Base-by-base conservation (phyloP, 30 jellyfish, hydroid and myxozoan species). In the Mastigias papua region DNA sequence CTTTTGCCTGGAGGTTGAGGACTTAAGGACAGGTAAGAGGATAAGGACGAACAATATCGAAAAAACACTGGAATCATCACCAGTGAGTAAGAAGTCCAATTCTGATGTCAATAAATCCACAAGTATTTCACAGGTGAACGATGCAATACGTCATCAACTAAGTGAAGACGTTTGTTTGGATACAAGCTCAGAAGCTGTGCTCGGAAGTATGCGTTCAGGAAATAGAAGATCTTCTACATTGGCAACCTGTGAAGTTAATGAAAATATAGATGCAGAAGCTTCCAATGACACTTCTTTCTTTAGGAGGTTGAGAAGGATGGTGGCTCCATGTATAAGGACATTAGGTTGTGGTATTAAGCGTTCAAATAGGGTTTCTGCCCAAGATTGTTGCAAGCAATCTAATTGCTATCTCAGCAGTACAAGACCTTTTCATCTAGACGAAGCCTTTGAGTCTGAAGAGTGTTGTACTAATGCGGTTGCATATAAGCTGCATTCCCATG, bases 1-100 rank as follows among this genome's bases (percentile, higher is more conserved):
- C 68, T 72, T 72, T 33, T 48, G 62, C 37, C 34, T 72, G 29
- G 83, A 72, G 35, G 83, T 72, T 35, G 83, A 72, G 35, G 83
- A 72, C 20, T 72, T 72, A 35, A 60, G 83, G 19, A 72, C 83
- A 16, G 83, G 83, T 10, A 72, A 72, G 35, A 72, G 6, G 35
- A 33, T 72, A 4, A 49, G 10, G 35, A 72, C 74, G 42, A 63
- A 27, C 6, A 42, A 63, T 27, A 63, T 63, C 23, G 42, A 63
- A 2, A 35, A 63, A 63, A 25, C 19, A 2, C 26, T 42, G 21
- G 42, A 8, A 27, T 8, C 19, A 2, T 25, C 74, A 26, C 20
- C 74, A 22, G 35, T 20, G 8, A 63, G 74, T 1, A 23, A 17
- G 35, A 42, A n/a, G 21, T 13, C 46, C 34, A n/a, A 25, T 63